Evolutionary conservation across 2,797 vertebrate species (phyloP), one percentile per base, ranked within the genome.

Genomic region (Anguilla pacifica): DNA sequence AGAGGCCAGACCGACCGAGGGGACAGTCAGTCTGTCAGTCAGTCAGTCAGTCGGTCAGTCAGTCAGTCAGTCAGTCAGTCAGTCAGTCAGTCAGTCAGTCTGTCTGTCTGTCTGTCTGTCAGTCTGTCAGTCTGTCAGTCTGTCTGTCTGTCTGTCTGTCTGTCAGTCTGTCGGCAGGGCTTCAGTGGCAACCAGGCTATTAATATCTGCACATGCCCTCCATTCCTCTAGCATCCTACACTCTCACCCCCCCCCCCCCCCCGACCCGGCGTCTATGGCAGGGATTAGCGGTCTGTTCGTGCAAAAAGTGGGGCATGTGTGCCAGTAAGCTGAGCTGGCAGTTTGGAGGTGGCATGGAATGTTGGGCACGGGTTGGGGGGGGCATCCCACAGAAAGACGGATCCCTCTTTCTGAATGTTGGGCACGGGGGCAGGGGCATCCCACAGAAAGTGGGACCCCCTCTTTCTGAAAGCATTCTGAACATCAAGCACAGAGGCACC

Each of bases 131-230:
- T 39, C 35, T 1, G 35, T 39, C 35, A 39, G 35, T 39, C 35
- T 1, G 35, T 39, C 35, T 1, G 35, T 39, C 35, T 1, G 35
- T 2, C 35, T 1, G 35, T 39, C 35, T 1, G 35, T 39, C 35
- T 35, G 35, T 35, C 35, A 0, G 35, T 35, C 35, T 1, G 39
- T 91, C 90, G 86, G 79, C 84, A 85, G 88, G 90, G 89, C 89
- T 86, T 92, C 89, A 91, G 49, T 90, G 94, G 95, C 94, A 96
- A 94, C 95, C 92, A 94, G 84, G 43, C 83, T 89, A 72, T 93
- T 92, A 92, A 95, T 95, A 88, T 96, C 96, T 96, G 90, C 92
- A 94, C 90, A 93, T 95, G 93, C 89, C 86, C 88, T 91, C 51
- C 89, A 92, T 93, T 92, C 88, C 88, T 90, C 89, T 81, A 79